These are phyloP conservation scores for Apamea anceps DNA, from an alignment of 2,888 invertebrate genomes.

Conservation along the genomic window DNA sequence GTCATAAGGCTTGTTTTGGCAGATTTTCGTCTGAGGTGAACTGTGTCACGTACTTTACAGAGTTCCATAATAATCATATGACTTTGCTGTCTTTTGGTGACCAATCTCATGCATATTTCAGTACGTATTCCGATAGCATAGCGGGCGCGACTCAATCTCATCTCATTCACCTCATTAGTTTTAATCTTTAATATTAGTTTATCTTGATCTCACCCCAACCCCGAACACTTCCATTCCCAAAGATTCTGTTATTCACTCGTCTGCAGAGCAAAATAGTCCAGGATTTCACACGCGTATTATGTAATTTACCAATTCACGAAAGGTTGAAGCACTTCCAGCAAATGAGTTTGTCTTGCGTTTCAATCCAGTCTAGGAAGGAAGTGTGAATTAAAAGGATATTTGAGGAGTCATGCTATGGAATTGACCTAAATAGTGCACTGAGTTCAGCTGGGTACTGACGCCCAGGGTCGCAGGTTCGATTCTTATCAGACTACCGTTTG, in stretches of 20 bases:
- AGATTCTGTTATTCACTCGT: not conserved
- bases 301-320: constrained; percentile 49
- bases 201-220: no score
- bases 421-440: constrained; percentile 46
- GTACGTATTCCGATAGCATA: no score
- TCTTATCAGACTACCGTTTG: constrained; percentile 29
- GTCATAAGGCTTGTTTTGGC: not conserved
- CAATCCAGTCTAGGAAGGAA: constrained; percentile 58
- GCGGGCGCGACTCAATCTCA: no score
- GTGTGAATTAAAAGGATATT: constrained; percentile 40
- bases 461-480: constrained; percentile 27
- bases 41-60: no score
- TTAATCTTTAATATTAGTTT: no score
- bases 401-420: constrained; percentile 15
- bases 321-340: constrained; percentile 31
- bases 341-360: constrained; percentile 59
- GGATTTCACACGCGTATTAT: constrained; percentile 54
- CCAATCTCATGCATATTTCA: no score
- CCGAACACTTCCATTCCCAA: not conserved
- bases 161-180: no score
- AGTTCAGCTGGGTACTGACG: not conserved
- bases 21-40: not conserved
- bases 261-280: not conserved
- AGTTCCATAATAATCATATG: no score
- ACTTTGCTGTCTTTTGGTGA: no score